Evolutionary conservation across 2,113 vertebrate genomes (phyloP), one percentile per base, ranked within the genome.

Genomic region (Psilopsiagon aurifrons): DNA sequence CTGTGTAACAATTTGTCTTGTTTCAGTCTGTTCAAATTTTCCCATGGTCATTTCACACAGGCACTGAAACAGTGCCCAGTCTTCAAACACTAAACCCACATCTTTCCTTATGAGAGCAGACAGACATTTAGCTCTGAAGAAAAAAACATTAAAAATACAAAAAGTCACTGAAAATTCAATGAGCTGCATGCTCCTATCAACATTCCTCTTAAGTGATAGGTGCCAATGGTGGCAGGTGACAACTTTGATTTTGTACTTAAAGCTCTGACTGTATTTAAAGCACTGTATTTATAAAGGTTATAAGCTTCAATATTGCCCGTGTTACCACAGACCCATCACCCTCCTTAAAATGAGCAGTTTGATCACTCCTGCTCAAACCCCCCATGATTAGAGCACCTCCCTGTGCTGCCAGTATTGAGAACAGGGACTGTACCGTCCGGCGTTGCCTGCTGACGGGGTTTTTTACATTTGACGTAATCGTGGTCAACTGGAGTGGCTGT

Each of bases 391-490:
- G 96, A 95, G 97, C 98, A 98, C 97, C 97, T 97, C 97, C 95
- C 92, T 96, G 97, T 98, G 98, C 97, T 97, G 98, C 95, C 98
- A 98, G 98, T 94, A 98, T 98, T 98, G 98, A 99, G 98, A 99
- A 98, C 99, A 98, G 98, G 98, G 98, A 99, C 99, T 99, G 98
- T 99, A 99, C 99, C 99, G 98, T 99, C 99, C 98, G 98, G 98
- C 98, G 99, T 98, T 96, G 98, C 98, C 98, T 99, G 98, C 98
- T 99, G 99, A 97, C 98, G 98, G 97, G 98, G 98, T 98, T 98
- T 99, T 99, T 99, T 99, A 99, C 99, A 99, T 99, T 99, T 99
- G 99, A 99, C 98, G 99, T 99, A 99, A 99, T 99, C 99, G 97
- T 99, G 99, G 99, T 99, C 99, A 99, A 99, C 99, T 97, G 99